These are phyloP conservation scores for Stichodactyla mertensii DNA, from an alignment of 64 coral and sea anemone species.

Conservation along the genomic window DNA sequence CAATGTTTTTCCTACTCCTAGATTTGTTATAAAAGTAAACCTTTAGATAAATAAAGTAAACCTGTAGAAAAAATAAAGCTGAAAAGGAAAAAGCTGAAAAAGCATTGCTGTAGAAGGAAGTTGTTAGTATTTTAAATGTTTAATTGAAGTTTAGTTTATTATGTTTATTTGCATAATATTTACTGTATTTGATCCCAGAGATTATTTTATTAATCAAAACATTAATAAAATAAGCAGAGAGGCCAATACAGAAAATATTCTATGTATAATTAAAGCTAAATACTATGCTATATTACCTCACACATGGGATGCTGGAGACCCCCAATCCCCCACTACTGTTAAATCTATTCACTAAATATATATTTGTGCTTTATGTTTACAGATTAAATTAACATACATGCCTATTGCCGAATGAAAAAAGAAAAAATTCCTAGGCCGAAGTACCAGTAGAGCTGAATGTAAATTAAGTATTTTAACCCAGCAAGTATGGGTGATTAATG, in stretches of 20 bases:
- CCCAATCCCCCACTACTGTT: neutral
- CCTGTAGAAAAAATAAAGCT: neutral
- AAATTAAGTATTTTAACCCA: neutral
- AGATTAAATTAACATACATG: neutral
- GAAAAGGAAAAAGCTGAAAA: neutral
- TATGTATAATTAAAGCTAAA: neutral
- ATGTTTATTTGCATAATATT: neutral
- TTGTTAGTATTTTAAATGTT: neutral
- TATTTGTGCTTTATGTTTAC: neutral
- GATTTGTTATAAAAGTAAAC: too few species aligned
- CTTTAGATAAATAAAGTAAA: neutral
- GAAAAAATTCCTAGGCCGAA: neutral
- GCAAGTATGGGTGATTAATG: neutral
- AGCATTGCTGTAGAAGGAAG: neutral
- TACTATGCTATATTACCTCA: neutral
- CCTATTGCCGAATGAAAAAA: neutral
- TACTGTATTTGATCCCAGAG: neutral
- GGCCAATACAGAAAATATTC: neutral
- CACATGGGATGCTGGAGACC: neutral
- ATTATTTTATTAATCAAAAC: neutral
- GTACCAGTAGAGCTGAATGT: neutral
- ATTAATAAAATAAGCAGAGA: neutral
- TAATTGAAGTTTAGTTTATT: neutral
- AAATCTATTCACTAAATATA: neutral
- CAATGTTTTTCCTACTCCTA: neutral